These are phyloP conservation scores for Circaetus gallicus DNA, from an alignment of 2,113 vertebrate species.

Conservation along the genomic window DNA sequence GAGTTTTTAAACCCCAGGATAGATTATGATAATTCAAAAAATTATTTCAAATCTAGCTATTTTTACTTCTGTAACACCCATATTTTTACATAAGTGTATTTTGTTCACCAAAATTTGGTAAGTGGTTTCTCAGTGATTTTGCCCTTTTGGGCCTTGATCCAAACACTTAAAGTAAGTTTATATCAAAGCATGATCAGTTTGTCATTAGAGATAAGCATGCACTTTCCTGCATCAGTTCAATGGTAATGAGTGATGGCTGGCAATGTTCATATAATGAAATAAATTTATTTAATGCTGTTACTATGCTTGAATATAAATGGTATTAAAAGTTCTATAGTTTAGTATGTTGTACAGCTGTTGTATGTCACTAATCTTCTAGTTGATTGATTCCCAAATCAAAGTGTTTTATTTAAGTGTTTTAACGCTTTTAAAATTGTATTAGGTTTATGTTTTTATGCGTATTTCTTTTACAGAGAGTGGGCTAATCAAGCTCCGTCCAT, in stretches of 20 bases:
- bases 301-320: not conserved
- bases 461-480: constrained; percentile 78
- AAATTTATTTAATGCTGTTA: not conserved
- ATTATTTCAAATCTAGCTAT: not conserved
- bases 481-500: constrained; percentile 72
- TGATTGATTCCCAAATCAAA: not conserved
- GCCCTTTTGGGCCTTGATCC: not conserved
- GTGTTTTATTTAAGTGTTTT: not conserved
- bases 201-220: not conserved
- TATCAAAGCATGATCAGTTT: not conserved
- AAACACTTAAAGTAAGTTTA: not conserved
- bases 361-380: not conserved
- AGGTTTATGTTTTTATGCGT: not conserved
- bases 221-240: not conserved
- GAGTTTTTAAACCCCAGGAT: not conserved
- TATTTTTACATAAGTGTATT: not conserved
- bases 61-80: not conserved
- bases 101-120: not conserved
- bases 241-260: not conserved
- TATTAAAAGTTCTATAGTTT: not conserved
- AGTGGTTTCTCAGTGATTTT: not conserved
- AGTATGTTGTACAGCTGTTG: not conserved
- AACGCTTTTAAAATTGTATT: not conserved
- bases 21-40: not conserved
- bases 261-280: not conserved